phyloP scores from a whole-genome alignment of 1,140 invertebrate species.

The Euschistus heros region DNA sequence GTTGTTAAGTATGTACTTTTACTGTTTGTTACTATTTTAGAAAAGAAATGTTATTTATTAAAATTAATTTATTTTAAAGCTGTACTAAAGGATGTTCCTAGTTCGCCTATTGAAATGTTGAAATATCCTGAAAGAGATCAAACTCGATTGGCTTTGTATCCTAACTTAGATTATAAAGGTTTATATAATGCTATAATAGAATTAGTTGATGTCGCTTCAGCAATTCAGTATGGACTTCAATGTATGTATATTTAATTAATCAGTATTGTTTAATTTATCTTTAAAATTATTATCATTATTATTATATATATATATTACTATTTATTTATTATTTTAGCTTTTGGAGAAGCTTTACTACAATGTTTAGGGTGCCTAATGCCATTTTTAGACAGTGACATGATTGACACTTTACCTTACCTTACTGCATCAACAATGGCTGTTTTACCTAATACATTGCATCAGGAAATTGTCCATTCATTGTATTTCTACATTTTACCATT shows the following conservation, averaged over 20 bases:
- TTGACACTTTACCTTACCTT: constrained; percentile 90
- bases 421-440: constrained; percentile 87
- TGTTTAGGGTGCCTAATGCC: constrained; percentile 85
- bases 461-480: constrained; percentile 88
- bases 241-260: constrained; percentile 40
- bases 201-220: constrained; percentile 67
- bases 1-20: constrained; percentile 65
- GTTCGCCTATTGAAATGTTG: constrained; percentile 80
- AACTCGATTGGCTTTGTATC: constrained; percentile 77
- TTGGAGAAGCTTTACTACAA: constrained; percentile 82
- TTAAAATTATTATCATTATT: background rate
- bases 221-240: constrained; percentile 71
- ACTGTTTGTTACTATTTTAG: background rate
- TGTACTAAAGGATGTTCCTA: constrained; percentile 88
- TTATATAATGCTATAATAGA: constrained; percentile 79
- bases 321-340: constrained; percentile 47
- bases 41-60: background rate
- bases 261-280: background rate
- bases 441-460: constrained; percentile 80
- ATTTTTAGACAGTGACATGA: constrained; percentile 90
- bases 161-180: constrained; percentile 89
- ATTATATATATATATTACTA: background rate
- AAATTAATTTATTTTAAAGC: constrained; percentile 43
- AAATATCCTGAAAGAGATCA: constrained; percentile 73
- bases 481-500: constrained; percentile 95